These are phyloP conservation scores for Cyprinodon tularosa DNA, from an alignment of 2,113 vertebrate species.

Conservation along the genomic window DNA sequence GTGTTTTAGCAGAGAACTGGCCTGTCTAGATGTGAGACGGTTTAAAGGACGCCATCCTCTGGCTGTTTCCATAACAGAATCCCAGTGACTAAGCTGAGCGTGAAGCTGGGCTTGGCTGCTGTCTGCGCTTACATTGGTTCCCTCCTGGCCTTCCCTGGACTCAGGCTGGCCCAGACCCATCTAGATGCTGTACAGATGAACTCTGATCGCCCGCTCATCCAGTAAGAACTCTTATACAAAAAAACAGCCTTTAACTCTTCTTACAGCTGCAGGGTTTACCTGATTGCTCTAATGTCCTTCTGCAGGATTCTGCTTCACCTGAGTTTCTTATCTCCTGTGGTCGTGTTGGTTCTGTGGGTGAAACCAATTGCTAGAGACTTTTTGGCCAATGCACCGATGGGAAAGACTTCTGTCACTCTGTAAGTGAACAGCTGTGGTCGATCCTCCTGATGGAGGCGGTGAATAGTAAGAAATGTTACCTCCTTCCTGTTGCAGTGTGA, in stretches of 20 bases:
- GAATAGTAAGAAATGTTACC: neutral
- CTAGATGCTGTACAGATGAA: slow-evolving; percentile 87
- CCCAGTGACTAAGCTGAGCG: slow-evolving; percentile 84
- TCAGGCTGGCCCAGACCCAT: slow-evolving; percentile 95
- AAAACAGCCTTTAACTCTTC: neutral
- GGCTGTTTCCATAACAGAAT: slow-evolving; percentile 71
- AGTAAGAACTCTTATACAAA: slow-evolving; percentile 73
- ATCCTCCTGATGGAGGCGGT: too few relatives aligned
- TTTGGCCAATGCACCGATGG: slow-evolving; percentile 84
- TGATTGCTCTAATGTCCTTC: neutral
- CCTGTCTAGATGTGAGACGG: neutral
- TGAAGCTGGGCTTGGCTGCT: slow-evolving; percentile 86
- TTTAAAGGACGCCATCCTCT: too few relatives aligned
- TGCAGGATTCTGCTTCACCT: slow-evolving; percentile 86
- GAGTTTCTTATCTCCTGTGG: slow-evolving; percentile 89
- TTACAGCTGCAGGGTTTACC: neutral
- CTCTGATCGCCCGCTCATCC: slow-evolving; percentile 81
- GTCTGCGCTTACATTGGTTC: slow-evolving; percentile 88
- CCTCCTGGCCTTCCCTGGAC: slow-evolving; percentile 91
- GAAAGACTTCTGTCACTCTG: slow-evolving; percentile 83
- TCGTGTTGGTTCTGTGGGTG: slow-evolving; percentile 88
- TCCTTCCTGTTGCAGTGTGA: slow-evolving; percentile 74
- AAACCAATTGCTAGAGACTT: slow-evolving; percentile 92
- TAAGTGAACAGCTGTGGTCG: slow-evolving; percentile 64
- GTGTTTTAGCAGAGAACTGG: neutral